A percentile compares a stretch with the other conserved stretches of the same genome.
Conservation (phyloP, 35 echinoderm and acorn worm genomes). For the Diadema setosum region DNA sequence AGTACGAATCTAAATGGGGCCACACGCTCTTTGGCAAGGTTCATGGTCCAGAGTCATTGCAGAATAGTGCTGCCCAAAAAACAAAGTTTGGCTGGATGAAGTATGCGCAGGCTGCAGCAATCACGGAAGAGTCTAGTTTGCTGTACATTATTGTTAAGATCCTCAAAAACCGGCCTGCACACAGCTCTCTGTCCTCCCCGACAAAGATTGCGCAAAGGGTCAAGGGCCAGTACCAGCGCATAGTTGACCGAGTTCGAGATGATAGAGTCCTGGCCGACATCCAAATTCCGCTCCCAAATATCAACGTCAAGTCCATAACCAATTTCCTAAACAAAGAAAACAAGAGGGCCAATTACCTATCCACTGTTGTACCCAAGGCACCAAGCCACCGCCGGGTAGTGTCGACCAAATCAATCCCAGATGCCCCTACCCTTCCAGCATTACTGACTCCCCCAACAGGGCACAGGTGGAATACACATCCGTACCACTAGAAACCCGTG, state of each 20-base stretch:
- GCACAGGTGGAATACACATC: constrained; percentile 17
- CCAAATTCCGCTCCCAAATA: constrained; percentile 15
- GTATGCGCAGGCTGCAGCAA: constrained; percentile 30
- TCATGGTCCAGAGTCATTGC: neutral
- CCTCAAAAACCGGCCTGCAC: constrained; percentile 1
- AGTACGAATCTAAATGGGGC: constrained; percentile 62
- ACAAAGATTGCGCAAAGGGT: neutral
- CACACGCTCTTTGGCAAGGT: constrained; percentile 58
- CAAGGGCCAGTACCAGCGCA: constrained; percentile 26
- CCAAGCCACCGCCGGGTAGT: constrained; percentile 1
- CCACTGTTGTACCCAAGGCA: constrained; percentile 25
- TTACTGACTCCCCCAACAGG: neutral
- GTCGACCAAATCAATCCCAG: constrained; percentile 2
- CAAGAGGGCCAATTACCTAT: constrained; percentile 24
- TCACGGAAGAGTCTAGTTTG: constrained; percentile 29
- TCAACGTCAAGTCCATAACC: constrained; percentile 39
- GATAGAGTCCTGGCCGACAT: neutral
- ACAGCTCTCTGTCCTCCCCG: neutral
- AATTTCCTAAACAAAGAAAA: constrained; percentile 4
- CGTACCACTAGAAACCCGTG: neutral
- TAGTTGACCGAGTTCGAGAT: constrained; percentile 43
- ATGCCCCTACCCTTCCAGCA: constrained; percentile 8
- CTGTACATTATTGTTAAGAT: constrained; percentile 41
- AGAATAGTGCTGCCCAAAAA: constrained; percentile 54
- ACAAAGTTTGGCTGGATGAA: constrained; percentile 66